A percentile compares a stretch with the other conserved stretches of the same genome.
Conservation (phyloP, 1,140 invertebrate genomes). For the Formica exsecta region DNA sequence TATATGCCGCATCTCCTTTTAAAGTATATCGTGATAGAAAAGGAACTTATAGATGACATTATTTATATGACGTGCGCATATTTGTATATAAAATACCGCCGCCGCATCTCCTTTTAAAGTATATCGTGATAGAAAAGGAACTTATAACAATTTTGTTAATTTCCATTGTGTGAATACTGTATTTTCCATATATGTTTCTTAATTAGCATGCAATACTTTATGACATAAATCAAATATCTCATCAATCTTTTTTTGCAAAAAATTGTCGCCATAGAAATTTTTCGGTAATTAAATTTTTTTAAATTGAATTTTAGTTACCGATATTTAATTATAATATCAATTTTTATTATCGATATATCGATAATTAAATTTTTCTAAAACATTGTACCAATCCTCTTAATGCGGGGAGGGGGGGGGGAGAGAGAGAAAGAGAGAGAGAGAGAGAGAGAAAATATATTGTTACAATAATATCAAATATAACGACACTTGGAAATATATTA, state of each 20-base stretch:
- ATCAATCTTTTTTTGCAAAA: background rate
- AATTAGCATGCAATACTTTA: background rate
- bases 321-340: too few species aligned
- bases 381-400: background rate
- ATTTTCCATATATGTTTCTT: background rate
- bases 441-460: background rate
- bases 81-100: slow-evolving; percentile 37
- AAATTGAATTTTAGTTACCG: too few species aligned
- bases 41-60: slow-evolving; percentile 40
- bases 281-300: background rate
- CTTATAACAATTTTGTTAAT: slow-evolving; percentile 21
- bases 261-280: background rate
- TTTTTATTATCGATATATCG: too few species aligned
- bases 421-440: too few species aligned
- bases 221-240: background rate
- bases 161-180: background rate
- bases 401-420: too few species aligned
- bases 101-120: background rate
- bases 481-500: background rate
- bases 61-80: slow-evolving; percentile 44
- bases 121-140: background rate
- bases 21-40: background rate
- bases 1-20: slow-evolving; percentile 18
- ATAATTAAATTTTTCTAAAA: background rate
- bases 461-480: background rate